Evolutionary conservation across 2,888 invertebrate genomes (phyloP), one percentile per base, ranked within the genome.

Genomic region (Chrysolina haemoptera): DNA sequence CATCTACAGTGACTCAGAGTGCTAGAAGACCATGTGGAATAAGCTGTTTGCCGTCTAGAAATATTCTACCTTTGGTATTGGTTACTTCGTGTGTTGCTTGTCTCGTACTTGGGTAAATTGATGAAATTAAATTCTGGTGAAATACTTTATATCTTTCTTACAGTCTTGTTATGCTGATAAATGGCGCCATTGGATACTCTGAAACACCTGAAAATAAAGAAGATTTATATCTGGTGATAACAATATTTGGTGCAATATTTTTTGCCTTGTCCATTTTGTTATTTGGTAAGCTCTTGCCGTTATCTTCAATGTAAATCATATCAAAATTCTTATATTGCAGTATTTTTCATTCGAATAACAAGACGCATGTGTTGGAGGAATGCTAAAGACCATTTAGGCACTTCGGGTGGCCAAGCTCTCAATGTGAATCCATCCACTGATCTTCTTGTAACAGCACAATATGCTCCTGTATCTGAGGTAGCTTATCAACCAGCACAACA

Each of bases 341-440:
- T 85, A 48, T 83, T 86, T 73, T 87, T 86, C 75, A 78, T 87
- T 79, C 84, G 86, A 62, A 75, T 87, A 68, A 86, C 87, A 1
- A 81, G 86, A 74, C 79, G 87, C 63, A 83, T 85, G 74, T 88
- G 88, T 76, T 88, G 87, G 84, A 83, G 86, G 46, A 84, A 82
- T 41, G 83, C 83, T 1, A 88, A 88, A 82, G 86, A 90, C 76
- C 86, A 87, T 62, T 88, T 90, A 76, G 90, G 90, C 74, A 89
- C 90, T 81, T 90, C 90, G 76, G 89, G 90, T 22, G 88, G 88
- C 11, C 87, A 90, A 53, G 89, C 92, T 43, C 89, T 92, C 59
- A 93, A 93, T 0, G 90, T 93, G 70, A 94, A 94, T 88, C 94
- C 94, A 66, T 94, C 94, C 63, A 94, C 94, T 46, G 94, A 94